Evolutionary conservation across 2,113 vertebrate species (phyloP).

Genomic region (Heterotis niloticus): DNA sequence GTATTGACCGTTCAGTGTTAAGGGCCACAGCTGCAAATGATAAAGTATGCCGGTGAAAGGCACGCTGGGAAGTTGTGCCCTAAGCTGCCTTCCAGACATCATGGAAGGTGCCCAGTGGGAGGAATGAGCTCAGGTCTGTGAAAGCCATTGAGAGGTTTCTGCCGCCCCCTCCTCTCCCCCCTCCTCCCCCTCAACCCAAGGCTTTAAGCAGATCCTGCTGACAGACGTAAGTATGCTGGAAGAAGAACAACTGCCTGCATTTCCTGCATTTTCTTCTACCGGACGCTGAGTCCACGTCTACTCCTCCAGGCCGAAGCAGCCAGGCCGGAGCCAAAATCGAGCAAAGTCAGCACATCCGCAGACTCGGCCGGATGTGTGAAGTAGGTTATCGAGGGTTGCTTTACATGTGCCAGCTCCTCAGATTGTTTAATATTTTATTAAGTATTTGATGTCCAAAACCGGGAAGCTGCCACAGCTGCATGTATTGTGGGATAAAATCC

Average conservation of each 20-base stretch:
- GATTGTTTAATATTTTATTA: too few species aligned
- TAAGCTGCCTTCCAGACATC: constrained; percentile 39
- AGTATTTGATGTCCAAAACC: too few species aligned
- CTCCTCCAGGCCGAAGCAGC: not conserved
- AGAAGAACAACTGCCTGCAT: not conserved
- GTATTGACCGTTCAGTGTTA: constrained; percentile 9
- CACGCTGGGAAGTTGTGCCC: constrained; percentile 53
- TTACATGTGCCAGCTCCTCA: too few species aligned
- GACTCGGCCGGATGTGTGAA: too few species aligned
- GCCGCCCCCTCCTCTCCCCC: constrained; percentile 27
- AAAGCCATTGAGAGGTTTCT: constrained; percentile 47
- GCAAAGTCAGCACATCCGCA: not conserved
- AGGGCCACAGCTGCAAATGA: constrained; percentile 6
- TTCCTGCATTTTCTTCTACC: not conserved
- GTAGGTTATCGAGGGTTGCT: too few species aligned
- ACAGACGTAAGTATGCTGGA: not conserved
- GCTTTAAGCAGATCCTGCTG: not conserved
- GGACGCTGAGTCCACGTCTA: not conserved
- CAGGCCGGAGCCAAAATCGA: not conserved
- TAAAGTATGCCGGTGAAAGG: not conserved
- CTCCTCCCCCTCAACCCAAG: constrained; percentile 38
- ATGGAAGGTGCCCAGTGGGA: not conserved
- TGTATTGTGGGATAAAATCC: too few species aligned
- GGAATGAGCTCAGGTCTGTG: constrained; percentile 45
- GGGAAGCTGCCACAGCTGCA: too few species aligned